These are phyloP conservation scores for Epinephelus fuscoguttatus DNA, from an alignment of 2,113 vertebrate species.

Conservation along the genomic window DNA sequence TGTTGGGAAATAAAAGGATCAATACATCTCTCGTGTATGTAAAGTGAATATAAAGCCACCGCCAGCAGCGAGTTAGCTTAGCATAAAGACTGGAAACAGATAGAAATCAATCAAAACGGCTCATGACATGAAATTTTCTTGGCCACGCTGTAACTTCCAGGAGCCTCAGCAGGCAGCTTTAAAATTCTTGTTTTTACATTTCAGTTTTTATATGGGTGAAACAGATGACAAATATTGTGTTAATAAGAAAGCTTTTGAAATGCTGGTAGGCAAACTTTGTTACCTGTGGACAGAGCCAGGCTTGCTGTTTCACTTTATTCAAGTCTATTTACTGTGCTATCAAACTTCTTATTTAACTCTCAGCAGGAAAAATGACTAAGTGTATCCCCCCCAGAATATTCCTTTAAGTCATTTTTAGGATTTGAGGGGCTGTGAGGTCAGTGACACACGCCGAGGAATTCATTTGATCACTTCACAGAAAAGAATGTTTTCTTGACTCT, in stretches of 20 bases:
- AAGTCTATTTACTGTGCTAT: no score
- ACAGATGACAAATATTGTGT: neutral
- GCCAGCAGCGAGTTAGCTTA: neutral
- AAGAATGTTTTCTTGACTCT: constrained; percentile 6
- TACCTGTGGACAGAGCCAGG: neutral
- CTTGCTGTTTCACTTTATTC: neutral
- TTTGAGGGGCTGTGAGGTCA: neutral
- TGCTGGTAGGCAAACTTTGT: neutral
- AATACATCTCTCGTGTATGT: no score
- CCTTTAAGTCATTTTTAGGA: neutral
- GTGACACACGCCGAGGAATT: neutral
- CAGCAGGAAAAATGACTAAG: neutral
- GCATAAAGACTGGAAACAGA: neutral
- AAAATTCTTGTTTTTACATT: neutral
- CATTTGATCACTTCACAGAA: constrained; percentile 1
- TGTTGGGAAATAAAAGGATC: no score
- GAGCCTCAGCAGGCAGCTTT: neutral
- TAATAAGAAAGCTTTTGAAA: constrained; percentile 1
- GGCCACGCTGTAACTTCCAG: neutral
- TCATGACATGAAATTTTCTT: neutral
- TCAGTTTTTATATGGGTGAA: neutral
- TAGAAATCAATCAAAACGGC: neutral
- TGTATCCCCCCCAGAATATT: neutral
- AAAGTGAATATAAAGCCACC: no score
- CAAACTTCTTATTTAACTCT: neutral